These are phyloP conservation scores for Calcarius lapponicus DNA, from an alignment of 2,797 vertebrate genomes.

Conservation along the genomic window DNA sequence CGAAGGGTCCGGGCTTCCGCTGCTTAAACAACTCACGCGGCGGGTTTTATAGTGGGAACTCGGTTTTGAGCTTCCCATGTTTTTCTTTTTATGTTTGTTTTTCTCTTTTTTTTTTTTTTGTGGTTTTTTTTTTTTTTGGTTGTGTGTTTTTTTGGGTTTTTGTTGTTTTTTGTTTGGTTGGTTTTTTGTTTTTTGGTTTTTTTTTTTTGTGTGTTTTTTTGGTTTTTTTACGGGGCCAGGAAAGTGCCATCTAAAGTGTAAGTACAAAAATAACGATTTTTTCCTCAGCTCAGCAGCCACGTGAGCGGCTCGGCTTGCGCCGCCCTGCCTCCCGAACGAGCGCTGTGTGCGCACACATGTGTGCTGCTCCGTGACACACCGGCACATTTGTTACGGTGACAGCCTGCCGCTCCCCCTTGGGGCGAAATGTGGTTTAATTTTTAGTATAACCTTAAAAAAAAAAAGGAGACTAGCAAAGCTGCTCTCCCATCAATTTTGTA, in stretches of 20 bases:
- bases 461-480: conserved; percentile 48
- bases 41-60: not conserved
- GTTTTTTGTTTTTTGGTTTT: too few relatives aligned
- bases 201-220: not conserved
- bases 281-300: not conserved
- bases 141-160: not conserved
- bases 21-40: not conserved
- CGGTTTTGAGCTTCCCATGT: not conserved
- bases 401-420: conserved; percentile 6
- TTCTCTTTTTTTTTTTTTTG: not conserved
- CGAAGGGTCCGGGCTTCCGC: not conserved
- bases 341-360: not conserved
- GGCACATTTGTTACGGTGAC: conserved; percentile 9
- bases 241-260: not conserved
- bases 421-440: conserved; percentile 56
- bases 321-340: not conserved
- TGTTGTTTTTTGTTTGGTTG: not conserved
- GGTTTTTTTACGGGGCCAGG: not conserved
- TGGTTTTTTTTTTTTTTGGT: not conserved
- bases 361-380: not conserved
- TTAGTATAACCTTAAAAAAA: conserved; percentile 71
- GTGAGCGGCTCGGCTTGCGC: not conserved
- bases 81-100: not conserved
- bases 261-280: not conserved
- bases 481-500: conserved; percentile 55